These are phyloP conservation scores for Trinorchestia longiramus DNA, from an alignment of 1,140 invertebrate species.

Conservation along the genomic window DNA sequence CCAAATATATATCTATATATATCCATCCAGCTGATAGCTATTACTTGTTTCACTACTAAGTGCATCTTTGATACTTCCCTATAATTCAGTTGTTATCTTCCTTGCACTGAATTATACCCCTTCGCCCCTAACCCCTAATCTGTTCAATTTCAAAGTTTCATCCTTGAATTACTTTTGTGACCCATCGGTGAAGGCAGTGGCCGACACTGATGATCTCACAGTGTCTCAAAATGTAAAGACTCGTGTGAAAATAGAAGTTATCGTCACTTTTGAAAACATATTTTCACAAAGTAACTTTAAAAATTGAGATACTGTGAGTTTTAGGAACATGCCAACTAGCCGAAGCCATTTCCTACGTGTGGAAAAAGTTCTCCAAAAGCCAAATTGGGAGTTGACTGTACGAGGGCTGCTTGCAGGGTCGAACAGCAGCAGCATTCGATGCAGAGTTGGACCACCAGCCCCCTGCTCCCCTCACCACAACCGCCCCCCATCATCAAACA, in stretches of 20 bases:
- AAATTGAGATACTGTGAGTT: not conserved
- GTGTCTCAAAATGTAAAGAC: not conserved
- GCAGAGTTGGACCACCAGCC: constrained; percentile 38
- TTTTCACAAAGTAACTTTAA: not conserved
- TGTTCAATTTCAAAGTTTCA: not conserved
- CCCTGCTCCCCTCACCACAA: constrained; percentile 58
- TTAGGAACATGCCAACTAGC: not conserved
- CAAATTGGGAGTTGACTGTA: constrained; percentile 12
- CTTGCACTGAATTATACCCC: not conserved
- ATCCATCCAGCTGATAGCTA: constrained; percentile 53
- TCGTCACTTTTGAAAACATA: not conserved
- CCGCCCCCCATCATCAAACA: not conserved
- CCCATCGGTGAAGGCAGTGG: not conserved
- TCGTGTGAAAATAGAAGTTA: not conserved
- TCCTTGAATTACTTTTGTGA: not conserved
- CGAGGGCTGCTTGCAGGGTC: constrained; percentile 35
- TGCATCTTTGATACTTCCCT: not conserved
- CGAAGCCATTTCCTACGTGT: not conserved
- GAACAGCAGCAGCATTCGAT: not conserved
- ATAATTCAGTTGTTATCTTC: not conserved
- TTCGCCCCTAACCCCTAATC: not conserved
- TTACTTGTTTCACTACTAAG: not conserved
- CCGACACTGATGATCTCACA: not conserved
- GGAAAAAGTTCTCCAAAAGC: not conserved
- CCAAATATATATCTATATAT: constrained; percentile 23